Conservation (phyloP, 2,113 vertebrate species). For the Nycticorax nycticorax region DNA sequence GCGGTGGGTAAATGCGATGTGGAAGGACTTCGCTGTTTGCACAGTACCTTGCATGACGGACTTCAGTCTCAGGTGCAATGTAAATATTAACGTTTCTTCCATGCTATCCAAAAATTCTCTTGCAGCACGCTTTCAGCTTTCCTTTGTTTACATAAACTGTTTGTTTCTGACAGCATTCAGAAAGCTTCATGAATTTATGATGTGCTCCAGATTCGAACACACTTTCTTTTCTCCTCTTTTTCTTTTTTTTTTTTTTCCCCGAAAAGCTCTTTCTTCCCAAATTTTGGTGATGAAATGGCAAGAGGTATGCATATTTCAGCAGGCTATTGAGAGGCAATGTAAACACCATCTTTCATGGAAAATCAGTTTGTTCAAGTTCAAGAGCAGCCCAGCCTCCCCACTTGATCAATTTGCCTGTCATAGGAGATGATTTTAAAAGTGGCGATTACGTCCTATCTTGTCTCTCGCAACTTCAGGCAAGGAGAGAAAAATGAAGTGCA, state of each 20-base stretch:
- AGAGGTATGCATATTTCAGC: conserved; percentile 16
- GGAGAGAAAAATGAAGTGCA: neutral
- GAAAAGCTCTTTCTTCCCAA: neutral
- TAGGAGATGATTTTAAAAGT: conserved; percentile 31
- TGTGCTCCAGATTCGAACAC: neutral
- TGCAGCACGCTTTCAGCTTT: neutral
- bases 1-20: rapidly evolving
- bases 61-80: neutral
- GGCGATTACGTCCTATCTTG: neutral
- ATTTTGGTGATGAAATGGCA: neutral
- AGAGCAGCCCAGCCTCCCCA: neutral
- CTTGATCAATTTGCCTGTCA: conserved; percentile 59
- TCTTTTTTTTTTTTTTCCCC: too few relatives aligned
- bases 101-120: neutral
- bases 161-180: conserved; percentile 37
- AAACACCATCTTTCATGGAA: neutral
- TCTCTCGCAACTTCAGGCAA: neutral
- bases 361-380: neutral
- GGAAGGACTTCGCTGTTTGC: neutral
- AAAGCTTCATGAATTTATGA: conserved; percentile 58
- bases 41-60: rapidly evolving
- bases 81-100: neutral
- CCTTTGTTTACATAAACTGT: neutral
- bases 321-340: neutral
- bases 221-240: neutral